Conservation (phyloP, 2,113 vertebrate species). For the Bubo bubo region DNA sequence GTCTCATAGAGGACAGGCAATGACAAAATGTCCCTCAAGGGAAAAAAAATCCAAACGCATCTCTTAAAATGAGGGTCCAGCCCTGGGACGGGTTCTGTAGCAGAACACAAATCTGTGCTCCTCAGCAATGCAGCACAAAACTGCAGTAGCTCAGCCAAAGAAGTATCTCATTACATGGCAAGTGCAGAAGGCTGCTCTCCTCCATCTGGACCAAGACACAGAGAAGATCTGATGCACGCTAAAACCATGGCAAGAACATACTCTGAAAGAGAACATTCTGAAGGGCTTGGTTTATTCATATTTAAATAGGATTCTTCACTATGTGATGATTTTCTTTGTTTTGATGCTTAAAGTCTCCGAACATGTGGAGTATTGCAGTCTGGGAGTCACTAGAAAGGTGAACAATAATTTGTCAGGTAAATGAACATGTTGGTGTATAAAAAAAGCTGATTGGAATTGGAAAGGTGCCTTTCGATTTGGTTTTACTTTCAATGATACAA, state of each 20-base stretch:
- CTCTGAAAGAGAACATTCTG: not conserved
- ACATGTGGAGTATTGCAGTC: not conserved
- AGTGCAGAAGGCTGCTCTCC: not conserved
- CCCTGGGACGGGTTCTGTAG: not conserved
- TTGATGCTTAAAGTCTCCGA: not conserved
- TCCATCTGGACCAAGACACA: not conserved
- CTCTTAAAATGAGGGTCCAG: not conserved
- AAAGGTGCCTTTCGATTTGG: constrained; percentile 29
- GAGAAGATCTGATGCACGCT: not conserved
- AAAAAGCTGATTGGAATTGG: constrained; percentile 31
- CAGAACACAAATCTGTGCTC: not conserved
- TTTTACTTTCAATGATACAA: constrained; percentile 56
- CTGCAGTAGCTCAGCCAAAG: not conserved
- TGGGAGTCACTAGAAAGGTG: not conserved
- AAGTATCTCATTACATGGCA: not conserved
- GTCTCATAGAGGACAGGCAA: not conserved
- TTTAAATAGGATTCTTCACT: not conserved
- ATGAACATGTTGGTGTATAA: not conserved
- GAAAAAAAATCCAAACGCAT: not conserved
- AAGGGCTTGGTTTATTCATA: not conserved
- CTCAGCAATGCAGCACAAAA: not conserved
- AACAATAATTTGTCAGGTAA: constrained; percentile 50
- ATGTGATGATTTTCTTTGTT: not conserved
- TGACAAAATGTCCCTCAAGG: not conserved
- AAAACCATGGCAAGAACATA: rapidly evolving